Percentiles rank a stretch among this genome's conserved stretches.
Conservation (phyloP, 2,888 invertebrate species). For the Rotaria macrura region DNA sequence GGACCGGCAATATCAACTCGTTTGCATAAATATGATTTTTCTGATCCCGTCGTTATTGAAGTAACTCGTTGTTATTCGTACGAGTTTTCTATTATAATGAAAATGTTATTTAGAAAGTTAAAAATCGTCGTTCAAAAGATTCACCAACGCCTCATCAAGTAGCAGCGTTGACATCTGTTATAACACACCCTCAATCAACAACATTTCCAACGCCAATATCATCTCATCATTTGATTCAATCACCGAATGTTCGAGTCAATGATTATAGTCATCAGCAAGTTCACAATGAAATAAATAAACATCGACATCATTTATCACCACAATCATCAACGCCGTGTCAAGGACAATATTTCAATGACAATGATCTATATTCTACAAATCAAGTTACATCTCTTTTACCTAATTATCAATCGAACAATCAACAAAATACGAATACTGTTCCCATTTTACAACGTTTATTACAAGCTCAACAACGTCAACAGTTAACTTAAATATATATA, state of each 20-base stretch:
- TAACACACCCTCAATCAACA: background rate
- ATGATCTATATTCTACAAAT: background rate
- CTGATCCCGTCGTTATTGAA: background rate
- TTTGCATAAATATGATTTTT: background rate
- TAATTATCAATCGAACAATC: background rate
- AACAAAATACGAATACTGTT: background rate
- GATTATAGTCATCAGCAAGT: background rate
- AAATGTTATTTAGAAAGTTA: background rate
- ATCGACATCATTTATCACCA: background rate
- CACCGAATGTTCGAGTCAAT: background rate
- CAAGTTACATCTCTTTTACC: background rate
- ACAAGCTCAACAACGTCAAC: background rate
- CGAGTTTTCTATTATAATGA: background rate
- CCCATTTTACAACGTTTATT: background rate
- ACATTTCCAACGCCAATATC: background rate
- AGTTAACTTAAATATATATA: background rate
- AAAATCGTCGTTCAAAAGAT: constrained; percentile 2
- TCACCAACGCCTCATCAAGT: background rate
- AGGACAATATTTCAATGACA: background rate
- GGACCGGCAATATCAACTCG: background rate
- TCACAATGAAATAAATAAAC: background rate
- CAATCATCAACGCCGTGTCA: background rate
- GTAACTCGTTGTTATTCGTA: background rate
- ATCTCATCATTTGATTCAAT: background rate
- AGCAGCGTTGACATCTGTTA: background rate